phyloP scores from a whole-genome alignment of 2,888 invertebrate species.

The Drosophila siamana region DNA sequence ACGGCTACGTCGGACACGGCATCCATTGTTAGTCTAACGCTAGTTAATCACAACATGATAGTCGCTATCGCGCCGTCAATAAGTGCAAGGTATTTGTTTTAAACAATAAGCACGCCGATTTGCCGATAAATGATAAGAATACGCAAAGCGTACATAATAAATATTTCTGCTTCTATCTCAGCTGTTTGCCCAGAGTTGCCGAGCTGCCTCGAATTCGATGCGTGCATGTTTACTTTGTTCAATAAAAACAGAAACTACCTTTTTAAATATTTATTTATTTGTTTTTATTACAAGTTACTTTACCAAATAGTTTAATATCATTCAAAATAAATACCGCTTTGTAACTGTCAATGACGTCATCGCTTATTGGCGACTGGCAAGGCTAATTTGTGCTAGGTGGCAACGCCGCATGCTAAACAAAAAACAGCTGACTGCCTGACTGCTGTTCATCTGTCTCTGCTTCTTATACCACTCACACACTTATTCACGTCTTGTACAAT shows the following conservation, averaged over 20 bases:
- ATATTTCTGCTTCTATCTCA: slow-evolving; percentile 26
- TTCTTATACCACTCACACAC: slow-evolving; percentile 56
- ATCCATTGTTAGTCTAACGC: slow-evolving; percentile 36
- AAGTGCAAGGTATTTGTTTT: slow-evolving; percentile 29
- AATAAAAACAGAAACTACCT: not conserved
- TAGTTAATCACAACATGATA: slow-evolving; percentile 44
- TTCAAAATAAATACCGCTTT: not conserved
- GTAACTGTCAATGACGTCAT: slow-evolving; percentile 35
- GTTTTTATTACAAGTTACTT: no score
- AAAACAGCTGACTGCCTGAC: slow-evolving; percentile 64
- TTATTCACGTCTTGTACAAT: slow-evolving; percentile 53
- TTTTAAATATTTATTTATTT: no score
- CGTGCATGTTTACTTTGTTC: not conserved
- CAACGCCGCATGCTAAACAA: slow-evolving; percentile 68
- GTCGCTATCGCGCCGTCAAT: slow-evolving; percentile 30
- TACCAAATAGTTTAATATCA: no score
- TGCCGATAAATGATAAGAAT: slow-evolving; percentile 56
- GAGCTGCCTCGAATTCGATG: not conserved
- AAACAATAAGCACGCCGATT: slow-evolving; percentile 35
- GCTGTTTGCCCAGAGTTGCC: slow-evolving; percentile 50
- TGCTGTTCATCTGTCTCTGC: slow-evolving; percentile 63
- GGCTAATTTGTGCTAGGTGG: slow-evolving; percentile 21
- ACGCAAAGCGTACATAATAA: slow-evolving; percentile 28
- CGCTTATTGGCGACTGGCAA: slow-evolving; percentile 7
- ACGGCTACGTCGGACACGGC: slow-evolving; percentile 78